Conservation (phyloP, 2,113 vertebrate species). For the Rhinoptilus africanus region DNA sequence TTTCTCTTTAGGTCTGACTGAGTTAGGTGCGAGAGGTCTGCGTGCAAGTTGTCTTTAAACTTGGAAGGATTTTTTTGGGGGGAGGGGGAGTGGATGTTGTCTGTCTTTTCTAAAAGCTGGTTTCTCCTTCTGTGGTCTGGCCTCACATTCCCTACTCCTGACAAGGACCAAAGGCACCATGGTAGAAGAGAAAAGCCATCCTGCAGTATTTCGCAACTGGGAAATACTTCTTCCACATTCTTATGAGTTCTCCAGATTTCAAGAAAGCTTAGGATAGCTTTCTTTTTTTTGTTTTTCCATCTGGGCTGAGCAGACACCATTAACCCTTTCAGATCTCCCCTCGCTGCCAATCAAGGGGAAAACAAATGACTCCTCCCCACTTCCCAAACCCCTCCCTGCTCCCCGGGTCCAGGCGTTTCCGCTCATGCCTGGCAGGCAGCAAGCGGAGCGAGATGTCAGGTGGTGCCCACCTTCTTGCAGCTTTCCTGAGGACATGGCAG, state of each 20-base stretch:
- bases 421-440: accelerated
- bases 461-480: background rate
- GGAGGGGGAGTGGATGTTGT: accelerated
- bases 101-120: background rate
- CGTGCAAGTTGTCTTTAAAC: background rate
- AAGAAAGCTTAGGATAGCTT: background rate
- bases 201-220: background rate
- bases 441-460: background rate
- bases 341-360: background rate
- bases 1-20: background rate
- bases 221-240: background rate
- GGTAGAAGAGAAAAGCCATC: background rate
- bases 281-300: background rate
- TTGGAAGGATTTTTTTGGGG: background rate
- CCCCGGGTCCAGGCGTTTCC: background rate
- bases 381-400: background rate
- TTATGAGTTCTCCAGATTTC: background rate
- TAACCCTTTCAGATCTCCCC: background rate
- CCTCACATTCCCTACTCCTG: background rate
- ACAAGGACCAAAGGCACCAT: background rate
- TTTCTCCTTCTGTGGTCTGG: background rate
- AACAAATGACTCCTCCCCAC: background rate
- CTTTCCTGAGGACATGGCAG: background rate
- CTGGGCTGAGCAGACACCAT: background rate
- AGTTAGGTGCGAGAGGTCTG: background rate